phyloP scores from a whole-genome alignment of 2,797 vertebrate genomes.

The Kryptolebias ocellatus region DNA sequence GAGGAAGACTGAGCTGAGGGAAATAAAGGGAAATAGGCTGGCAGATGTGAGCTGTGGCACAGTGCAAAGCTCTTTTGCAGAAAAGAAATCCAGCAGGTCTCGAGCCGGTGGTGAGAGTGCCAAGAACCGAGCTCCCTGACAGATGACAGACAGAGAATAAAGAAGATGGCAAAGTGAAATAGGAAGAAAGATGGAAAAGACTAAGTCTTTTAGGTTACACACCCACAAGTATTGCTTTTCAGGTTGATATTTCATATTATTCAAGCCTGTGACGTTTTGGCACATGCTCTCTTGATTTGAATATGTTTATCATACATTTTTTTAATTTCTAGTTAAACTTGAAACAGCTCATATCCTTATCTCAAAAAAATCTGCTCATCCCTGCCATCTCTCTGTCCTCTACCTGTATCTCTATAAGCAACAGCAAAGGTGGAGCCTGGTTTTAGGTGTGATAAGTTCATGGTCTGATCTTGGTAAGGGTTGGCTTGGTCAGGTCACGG shows the following conservation, averaged over 20 bases:
- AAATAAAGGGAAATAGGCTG: conserved; percentile 41
- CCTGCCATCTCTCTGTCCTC: background rate
- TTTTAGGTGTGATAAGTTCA: conserved; percentile 56
- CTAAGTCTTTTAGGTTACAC: conserved; percentile 10
- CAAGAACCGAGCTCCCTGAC: conserved; percentile 68
- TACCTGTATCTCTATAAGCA: background rate
- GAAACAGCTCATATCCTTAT: background rate
- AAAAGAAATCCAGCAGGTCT: conserved; percentile 65
- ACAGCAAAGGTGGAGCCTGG: conserved; percentile 38
- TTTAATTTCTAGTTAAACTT: background rate
- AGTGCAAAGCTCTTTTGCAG: conserved; percentile 64
- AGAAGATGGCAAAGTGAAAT: conserved; percentile 53
- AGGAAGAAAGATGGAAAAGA: conserved; percentile 36
- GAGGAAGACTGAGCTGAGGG: conserved; percentile 26
- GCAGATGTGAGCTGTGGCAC: conserved; percentile 54
- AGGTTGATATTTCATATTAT: background rate
- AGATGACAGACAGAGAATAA: conserved; percentile 52
- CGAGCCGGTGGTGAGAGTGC: conserved; percentile 57
- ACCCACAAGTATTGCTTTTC: conserved; percentile 15
- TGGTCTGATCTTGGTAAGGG: conserved; percentile 56
- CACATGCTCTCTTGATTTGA: conserved; percentile 13
- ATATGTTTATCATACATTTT: background rate
- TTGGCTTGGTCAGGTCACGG: conserved; percentile 57
- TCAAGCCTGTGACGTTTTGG: background rate
- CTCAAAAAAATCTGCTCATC: background rate